Conservation (phyloP, 2,797 vertebrate genomes). For the Ciconia nigra region DNA sequence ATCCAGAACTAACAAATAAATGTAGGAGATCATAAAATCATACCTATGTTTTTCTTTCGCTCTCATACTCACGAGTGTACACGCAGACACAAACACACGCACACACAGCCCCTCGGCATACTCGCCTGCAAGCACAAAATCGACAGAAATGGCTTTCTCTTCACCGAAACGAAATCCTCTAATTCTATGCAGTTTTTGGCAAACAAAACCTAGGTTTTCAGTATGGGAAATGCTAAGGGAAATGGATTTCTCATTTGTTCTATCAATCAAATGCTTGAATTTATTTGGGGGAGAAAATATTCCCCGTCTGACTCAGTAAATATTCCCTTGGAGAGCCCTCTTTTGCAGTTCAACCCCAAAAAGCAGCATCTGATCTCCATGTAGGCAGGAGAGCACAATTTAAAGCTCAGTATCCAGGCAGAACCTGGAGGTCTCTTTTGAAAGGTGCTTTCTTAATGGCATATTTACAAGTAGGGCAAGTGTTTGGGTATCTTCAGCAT, state of each 20-base stretch:
- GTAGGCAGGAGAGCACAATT: not conserved
- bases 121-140: not conserved
- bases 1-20: not conserved
- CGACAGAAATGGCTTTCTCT: not conserved
- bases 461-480: not conserved
- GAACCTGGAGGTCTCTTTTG: not conserved
- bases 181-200: not conserved
- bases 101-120: not conserved
- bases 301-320: not conserved
- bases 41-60: not conserved
- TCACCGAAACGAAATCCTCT: not conserved
- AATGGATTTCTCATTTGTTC: not conserved
- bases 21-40: not conserved
- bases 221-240: not conserved
- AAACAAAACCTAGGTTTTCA: not conserved
- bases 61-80: rapidly evolving
- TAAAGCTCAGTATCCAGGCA: not conserved
- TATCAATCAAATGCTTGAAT: not conserved
- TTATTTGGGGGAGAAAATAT: not conserved
- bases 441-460: not conserved
- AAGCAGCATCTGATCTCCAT: not conserved
- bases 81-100: not conserved
- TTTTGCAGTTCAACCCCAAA: not conserved
- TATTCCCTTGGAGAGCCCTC: not conserved
- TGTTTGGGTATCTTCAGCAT: not conserved